Percentiles rank a stretch among this genome's conserved stretches.
Evolutionary conservation across 2,888 invertebrate species (phyloP).

Genomic region (Rhorus exstirpatorius): DNA sequence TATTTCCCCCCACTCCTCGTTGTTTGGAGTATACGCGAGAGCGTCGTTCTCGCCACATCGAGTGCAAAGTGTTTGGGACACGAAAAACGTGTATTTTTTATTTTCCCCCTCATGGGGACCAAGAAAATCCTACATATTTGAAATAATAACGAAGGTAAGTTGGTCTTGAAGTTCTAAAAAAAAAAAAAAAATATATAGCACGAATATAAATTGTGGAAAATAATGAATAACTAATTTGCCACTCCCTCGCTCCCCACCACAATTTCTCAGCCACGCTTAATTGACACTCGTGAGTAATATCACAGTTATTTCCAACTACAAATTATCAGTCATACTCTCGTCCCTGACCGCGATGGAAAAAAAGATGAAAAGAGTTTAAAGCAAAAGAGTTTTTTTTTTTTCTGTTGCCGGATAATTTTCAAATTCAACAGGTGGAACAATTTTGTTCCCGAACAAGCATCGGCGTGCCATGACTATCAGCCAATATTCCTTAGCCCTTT

Average conservation of each 20-base stretch:
- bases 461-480: slow-evolving; percentile 38
- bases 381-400: not conserved
- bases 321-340: too few species aligned
- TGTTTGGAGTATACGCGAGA: slow-evolving; percentile 35
- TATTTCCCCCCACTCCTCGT: slow-evolving; percentile 18
- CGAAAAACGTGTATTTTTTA: not conserved
- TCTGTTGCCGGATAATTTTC: not conserved
- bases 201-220: slow-evolving; percentile 21
- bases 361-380: not conserved
- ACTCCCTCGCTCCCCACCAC: slow-evolving; percentile 72
- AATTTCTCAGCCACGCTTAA: slow-evolving; percentile 37
- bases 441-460: slow-evolving; percentile 6
- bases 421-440: slow-evolving; percentile 49
- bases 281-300: slow-evolving; percentile 70
- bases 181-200: too few species aligned
- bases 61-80: not conserved
- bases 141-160: slow-evolving; percentile 39
- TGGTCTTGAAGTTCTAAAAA: not conserved
- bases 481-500: slow-evolving; percentile 23
- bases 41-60: slow-evolving; percentile 4
- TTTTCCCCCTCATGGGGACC: slow-evolving; percentile 37
- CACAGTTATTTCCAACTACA: slow-evolving; percentile 27
- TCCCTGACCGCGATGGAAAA: too few species aligned
- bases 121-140: not conserved
- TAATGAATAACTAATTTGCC: slow-evolving; percentile 63